Base-by-base conservation (phyloP, 2,888 invertebrate genomes). In the Pherbina coryleti region DNA sequence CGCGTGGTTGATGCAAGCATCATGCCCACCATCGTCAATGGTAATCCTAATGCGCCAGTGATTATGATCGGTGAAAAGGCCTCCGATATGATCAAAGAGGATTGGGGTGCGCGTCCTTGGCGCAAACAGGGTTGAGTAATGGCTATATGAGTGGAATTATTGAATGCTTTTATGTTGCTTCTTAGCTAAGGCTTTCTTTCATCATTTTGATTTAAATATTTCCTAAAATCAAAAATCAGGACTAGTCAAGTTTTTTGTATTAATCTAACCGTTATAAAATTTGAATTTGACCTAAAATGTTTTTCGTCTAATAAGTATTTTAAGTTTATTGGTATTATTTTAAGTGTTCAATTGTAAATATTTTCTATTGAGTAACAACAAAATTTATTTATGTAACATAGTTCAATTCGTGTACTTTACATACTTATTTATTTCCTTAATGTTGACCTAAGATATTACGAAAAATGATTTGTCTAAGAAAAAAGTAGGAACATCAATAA, bases 51-150 rank as follows among this genome's bases (percentile, higher is more conserved):
- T 87, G 97, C 96, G 0, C 96, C 96, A 0, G 93, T 93, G 1
- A 96, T 97, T 64, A 97, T 97, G 96, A 96, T 97, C 73, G 97
- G 94, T 0, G 97, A 97, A 85, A 97, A 97, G 87, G 96, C 93
- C 0, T 93, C 96, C 8, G 97, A 97, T 86, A 93, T 97, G 92
- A 95, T 97, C 80, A 96, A 96, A 87, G 94, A 96, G 87, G 96
- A 96, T 89, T 96, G 96, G 95, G 92, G 92, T 90, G 84, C 84
- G 17, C 83, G 83, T 3, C 76, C 83, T 7, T 9, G 71, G 55
- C 78, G 73, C 4, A 60, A 44, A 1, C 73, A 81, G 5, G 80
- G 81, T 17, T 66, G 19, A 77, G 9, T 25, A 17, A 17, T 14
- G 19, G 34, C 22, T 22, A 2, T 44, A 44, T 2, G 44, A 44